A percentile compares a stretch with the other conserved stretches of the same genome.
These are phyloP conservation scores for Hiodon tergisus DNA, from an alignment of 2,113 vertebrate genomes.

Conservation along the genomic window DNA sequence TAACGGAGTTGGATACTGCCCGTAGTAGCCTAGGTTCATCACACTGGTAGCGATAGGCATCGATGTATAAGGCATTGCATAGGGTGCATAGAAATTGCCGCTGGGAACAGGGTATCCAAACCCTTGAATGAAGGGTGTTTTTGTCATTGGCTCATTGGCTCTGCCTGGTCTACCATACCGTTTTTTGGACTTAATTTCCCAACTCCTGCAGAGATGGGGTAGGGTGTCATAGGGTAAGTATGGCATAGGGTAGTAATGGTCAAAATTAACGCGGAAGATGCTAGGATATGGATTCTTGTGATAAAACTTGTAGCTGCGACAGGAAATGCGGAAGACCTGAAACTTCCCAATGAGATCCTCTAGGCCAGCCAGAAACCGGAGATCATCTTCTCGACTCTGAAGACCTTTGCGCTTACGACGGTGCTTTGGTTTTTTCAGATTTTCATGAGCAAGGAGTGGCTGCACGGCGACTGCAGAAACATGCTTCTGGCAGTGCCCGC, in stretches of 20 bases:
- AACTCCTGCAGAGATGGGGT: conserved; percentile 89
- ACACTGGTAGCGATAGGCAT: conserved; percentile 75
- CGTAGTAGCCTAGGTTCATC: conserved; percentile 97
- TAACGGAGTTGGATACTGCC: conserved; percentile 86
- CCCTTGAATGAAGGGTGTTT: conserved; percentile 99
- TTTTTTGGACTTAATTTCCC: conserved; percentile 94
- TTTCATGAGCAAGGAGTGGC: conserved; percentile 82
- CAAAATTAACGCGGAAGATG: conserved; percentile 96
- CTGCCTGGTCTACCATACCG: conserved; percentile 95
- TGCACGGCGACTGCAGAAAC: conserved; percentile 66
- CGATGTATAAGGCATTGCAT: conserved; percentile 98
- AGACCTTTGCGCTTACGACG: conserved; percentile 90
- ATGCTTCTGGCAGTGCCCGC: conserved; percentile 83
- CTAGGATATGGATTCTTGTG: conserved; percentile 92
- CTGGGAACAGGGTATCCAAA: conserved; percentile 93
- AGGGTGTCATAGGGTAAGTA: conserved; percentile 93
- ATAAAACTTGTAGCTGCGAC: conserved; percentile 85
- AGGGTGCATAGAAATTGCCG: conserved; percentile 99
- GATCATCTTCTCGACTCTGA: conserved; percentile 80
- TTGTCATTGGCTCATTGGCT: conserved; percentile 95
- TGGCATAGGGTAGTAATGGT: conserved; percentile 92
- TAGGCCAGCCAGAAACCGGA: conserved; percentile 91
- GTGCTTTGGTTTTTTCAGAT: conserved; percentile 95
- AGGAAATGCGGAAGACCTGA: conserved; percentile 90
- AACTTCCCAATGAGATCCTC: conserved; percentile 90